Evolutionary conservation across 2,888 invertebrate species (phyloP).

Genomic region (Heterodera filipjevi): DNA sequence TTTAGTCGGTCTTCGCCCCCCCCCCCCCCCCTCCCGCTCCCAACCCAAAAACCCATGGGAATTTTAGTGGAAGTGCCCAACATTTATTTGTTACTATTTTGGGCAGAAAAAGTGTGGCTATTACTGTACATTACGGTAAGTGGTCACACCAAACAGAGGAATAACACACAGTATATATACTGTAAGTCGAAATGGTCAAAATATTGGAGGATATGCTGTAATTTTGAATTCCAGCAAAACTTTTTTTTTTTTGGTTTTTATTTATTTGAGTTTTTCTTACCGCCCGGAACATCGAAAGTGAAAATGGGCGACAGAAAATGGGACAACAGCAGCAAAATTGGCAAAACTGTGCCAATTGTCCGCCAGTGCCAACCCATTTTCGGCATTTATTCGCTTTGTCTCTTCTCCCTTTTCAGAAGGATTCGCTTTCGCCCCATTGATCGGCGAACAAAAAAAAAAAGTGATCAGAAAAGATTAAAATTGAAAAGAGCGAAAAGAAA

Average conservation of each 20-base stretch:
- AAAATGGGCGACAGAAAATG: neutral
- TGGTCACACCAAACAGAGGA: no score
- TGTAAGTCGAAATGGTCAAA: neutral
- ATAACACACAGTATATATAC: no score
- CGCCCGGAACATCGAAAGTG: conserved; percentile 13
- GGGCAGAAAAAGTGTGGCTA: neutral
- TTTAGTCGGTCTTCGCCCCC: no score
- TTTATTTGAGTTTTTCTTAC: neutral
- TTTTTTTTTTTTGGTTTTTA: no score
- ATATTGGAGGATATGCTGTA: no score
- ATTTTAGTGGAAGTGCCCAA: neutral
- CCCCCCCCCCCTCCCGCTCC: no score
- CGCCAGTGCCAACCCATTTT: neutral
- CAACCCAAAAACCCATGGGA: neutral
- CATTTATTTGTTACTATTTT: neutral
- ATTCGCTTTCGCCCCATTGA: neutral
- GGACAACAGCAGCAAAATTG: neutral
- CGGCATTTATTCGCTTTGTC: neutral
- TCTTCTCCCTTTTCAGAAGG: neutral
- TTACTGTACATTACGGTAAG: no score
- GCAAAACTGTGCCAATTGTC: no score
- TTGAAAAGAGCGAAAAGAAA: neutral
- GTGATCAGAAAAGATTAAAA: neutral
- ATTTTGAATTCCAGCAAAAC: neutral
- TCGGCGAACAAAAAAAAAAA: neutral